A percentile compares a stretch with the other conserved stretches of the same genome.
Conservation (phyloP, 2,888 invertebrate species). For the Piscicola geometra region DNA sequence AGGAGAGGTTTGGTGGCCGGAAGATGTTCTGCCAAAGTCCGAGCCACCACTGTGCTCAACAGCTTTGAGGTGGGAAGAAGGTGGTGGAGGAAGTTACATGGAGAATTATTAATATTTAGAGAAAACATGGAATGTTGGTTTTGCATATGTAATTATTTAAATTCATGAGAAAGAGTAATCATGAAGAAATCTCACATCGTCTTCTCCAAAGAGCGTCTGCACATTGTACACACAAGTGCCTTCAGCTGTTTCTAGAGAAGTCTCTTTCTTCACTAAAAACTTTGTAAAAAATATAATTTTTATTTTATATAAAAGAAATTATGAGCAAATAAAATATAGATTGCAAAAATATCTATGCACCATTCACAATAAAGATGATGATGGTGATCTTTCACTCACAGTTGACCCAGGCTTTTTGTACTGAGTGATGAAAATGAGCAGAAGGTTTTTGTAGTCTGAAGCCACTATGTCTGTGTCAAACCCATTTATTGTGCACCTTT, state of each 20-base stretch:
- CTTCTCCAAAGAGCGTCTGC: conserved; percentile 49
- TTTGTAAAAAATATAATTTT: conserved; percentile 47
- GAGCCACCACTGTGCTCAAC: conserved; percentile 46
- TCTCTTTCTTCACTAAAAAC: conserved; percentile 48
- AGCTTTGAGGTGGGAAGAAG: conserved; percentile 29
- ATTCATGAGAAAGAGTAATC: neutral
- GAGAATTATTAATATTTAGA: neutral
- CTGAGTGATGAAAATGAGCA: conserved; percentile 50
- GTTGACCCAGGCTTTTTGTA: conserved; percentile 50
- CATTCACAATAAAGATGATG: too few species aligned
- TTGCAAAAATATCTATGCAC: too few species aligned
- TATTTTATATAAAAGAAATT: too few species aligned
- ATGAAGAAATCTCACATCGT: conserved; percentile 46
- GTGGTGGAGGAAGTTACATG: neutral
- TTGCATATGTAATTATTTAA: neutral
- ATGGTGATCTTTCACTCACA: conserved; percentile 46
- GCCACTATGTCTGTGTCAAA: conserved; percentile 48
- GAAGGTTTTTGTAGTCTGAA: conserved; percentile 46
- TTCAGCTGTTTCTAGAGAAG: conserved; percentile 45
- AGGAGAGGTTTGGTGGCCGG: conserved; percentile 47
- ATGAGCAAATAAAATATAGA: neutral
- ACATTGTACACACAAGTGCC: conserved; percentile 46
- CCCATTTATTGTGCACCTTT: conserved; percentile 41
- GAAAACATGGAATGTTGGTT: neutral
- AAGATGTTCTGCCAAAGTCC: conserved; percentile 47